Base-by-base conservation (phyloP, 2,888 invertebrate species). In the Gymnocheta viridis region DNA sequence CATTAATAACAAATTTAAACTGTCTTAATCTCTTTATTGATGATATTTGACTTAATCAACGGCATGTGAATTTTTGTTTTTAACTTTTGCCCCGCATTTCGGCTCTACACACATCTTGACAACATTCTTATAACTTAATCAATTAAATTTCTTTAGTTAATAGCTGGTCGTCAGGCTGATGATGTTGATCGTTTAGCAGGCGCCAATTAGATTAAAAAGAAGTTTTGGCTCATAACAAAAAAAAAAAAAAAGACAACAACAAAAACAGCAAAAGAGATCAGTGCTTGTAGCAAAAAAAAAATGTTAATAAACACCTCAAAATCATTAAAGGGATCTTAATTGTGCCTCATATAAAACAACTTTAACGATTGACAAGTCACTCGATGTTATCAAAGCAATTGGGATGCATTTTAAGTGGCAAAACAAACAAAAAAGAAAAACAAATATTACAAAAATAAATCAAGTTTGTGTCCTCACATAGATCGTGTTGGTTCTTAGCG, bases 351-450 rank as follows among this genome's bases (percentile, higher is more conserved):
- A 60, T 47, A 73, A 77, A 67, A 82, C 27, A 77, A 72, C 73
- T 82, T 82, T 62, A 81, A 54, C 67, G 80, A 60, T 81, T 69
- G 74, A 69, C 73, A 81, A 69, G 73, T 74, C 54, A 67, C 49
- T 41, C 56, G 32, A 32, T 44, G 12, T 74, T 67, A 51, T 64
- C 38, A 44, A 27, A 17, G 54, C 60, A 35, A 35, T 19, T 19
- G n/a, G n/a, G n/a, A n/a, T n/a, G n/a, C n/a, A n/a, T 19, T 47
- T 7, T 47, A 47, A 9, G 5, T 4, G 14, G 14, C 38, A 51
- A 51, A 51, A 51, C 12, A 51, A 22, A 24, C 1, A 51, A 19
- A 17, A 14, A 5, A 12, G 7, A 44, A 44, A 44, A n/a, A 44
- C 9, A 47, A 47, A 9, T 47, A 9, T n/a, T n/a, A 47, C 9